Conservation (phyloP, 1,140 invertebrate species). For the Hesperophylax magnus region DNA sequence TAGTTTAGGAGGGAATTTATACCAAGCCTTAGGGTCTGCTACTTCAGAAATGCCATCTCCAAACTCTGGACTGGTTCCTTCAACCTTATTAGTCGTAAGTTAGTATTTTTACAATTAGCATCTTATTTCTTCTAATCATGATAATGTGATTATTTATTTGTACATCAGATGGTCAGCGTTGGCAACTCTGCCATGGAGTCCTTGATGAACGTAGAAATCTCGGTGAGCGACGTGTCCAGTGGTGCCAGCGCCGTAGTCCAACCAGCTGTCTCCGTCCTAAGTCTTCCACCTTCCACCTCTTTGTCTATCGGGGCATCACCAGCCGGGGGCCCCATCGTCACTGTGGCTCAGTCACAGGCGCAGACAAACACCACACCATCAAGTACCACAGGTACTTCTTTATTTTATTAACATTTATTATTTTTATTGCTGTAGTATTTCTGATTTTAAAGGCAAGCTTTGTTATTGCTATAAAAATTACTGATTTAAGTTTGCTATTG, state of each 20-base stretch:
- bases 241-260: not conserved
- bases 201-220: not conserved
- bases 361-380: not conserved
- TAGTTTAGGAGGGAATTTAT: too few species aligned
- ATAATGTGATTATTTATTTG: not conserved
- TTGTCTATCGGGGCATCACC: not conserved
- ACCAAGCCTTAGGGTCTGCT: too few species aligned
- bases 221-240: not conserved
- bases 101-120: not conserved
- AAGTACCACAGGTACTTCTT: not conserved
- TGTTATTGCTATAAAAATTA: too few species aligned
- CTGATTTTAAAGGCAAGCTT: too few species aligned
- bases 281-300: not conserved
- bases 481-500: too few species aligned
- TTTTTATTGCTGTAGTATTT: too few species aligned
- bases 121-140: conserved; percentile 1
- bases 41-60: too few species aligned
- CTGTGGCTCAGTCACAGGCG: not conserved
- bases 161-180: conserved; percentile 14
- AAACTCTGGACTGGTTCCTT: too few species aligned
- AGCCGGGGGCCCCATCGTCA: not conserved
- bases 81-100: too few species aligned
- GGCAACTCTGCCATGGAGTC: conserved; percentile 6
- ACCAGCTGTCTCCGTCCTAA: not conserved
- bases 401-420: too few species aligned